Conservation (phyloP, 2,888 invertebrate species). For the Conchocele bisecta region DNA sequence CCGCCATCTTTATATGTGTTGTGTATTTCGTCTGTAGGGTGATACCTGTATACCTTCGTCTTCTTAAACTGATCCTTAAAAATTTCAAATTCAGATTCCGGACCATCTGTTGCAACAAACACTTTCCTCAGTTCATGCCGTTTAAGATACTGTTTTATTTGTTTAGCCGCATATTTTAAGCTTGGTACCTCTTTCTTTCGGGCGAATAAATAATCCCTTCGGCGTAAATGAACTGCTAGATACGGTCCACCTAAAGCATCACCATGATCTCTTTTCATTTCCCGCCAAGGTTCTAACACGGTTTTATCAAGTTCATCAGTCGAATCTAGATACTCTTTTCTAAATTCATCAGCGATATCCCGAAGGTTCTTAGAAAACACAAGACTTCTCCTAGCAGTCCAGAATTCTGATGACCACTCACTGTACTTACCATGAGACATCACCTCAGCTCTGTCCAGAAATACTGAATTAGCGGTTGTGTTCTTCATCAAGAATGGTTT, state of each 20-base stretch:
- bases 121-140: constrained; percentile 86
- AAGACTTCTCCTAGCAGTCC: constrained; percentile 89
- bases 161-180: constrained; percentile 89
- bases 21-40: constrained; percentile 69
- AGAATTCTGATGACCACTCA: constrained; percentile 82
- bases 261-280: constrained; percentile 79
- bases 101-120: constrained; percentile 94
- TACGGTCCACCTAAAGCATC: constrained; percentile 86
- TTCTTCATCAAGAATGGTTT: constrained; percentile 84
- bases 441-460: constrained; percentile 79
- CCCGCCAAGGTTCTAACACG: constrained; percentile 86
- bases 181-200: constrained; percentile 90
- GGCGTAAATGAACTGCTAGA: constrained; percentile 92
- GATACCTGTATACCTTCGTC: constrained; percentile 71
- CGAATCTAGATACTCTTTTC: constrained; percentile 87
- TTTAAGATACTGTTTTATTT: constrained; percentile 87
- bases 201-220: constrained; percentile 93
- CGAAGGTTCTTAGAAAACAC: constrained; percentile 90
- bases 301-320: constrained; percentile 86
- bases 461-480: constrained; percentile 76
- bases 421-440: constrained; percentile 88
- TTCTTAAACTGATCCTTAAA: constrained; percentile 84
- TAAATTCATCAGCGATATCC: constrained; percentile 88
- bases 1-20: constrained; percentile 90
- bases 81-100: constrained; percentile 83